Evolutionary conservation across 2,113 vertebrate species (phyloP), one percentile per base, ranked within the genome.

Genomic region (Trochalopteron elliotii): DNA sequence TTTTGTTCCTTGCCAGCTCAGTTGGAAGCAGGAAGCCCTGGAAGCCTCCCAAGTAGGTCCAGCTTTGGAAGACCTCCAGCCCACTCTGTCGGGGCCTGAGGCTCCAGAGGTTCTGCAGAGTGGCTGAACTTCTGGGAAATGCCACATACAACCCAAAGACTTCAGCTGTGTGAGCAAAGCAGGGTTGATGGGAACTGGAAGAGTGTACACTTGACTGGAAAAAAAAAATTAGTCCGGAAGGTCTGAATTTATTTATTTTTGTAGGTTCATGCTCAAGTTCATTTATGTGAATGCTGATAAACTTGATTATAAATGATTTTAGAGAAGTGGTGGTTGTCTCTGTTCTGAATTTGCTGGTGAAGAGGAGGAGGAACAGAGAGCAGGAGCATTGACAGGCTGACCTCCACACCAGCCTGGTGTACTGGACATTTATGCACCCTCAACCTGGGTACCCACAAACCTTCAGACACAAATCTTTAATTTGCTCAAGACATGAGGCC

Each of bases 11-110:
- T 95, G 94, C 93, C 94, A 96, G 72, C 76, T 67, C 76, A 39
- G 86, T 16, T 92, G 85, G 94, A 96, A 93, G 59, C 76, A 78
- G 72, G 90, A 94, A 96, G 44, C n/a, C 23, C 60, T 90, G 94
- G 93, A 96, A 92, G 39, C 27, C 31, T 87, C 92, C 80, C 88
- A 94, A 1, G 64, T 39, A 71, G 92, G 69, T 68, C 64, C 5
- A 3, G 85, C n/a, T 78, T 81, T 97, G 94, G 93, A 93, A 94
- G 57, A 40, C 23, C 76, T 96, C 94, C 88, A 93, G 49, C 35
- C 52, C 69, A 75, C 25, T 94, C 75, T 82, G 68, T 81, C 6
- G 0, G 72, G 76, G 64, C 76, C 52, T 78, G 72, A 80, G 76
- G 85, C 72, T 84, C 83, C 86, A 88, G 72, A 28, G 72, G 72